Conservation (phyloP, 1,140 invertebrate species). For the Bombus impatiens region DNA sequence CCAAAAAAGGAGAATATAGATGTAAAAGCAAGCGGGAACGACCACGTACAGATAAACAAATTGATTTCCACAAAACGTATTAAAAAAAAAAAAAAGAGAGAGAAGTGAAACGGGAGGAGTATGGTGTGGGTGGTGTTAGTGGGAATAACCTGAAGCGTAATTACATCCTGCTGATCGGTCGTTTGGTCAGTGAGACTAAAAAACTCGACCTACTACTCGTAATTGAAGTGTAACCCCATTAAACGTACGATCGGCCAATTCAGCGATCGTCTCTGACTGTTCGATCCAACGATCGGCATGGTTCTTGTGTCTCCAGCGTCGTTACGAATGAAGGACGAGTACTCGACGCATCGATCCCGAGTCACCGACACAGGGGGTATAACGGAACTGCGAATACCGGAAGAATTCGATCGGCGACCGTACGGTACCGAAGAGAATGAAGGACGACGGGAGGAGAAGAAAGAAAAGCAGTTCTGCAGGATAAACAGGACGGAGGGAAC, state of each 20-base stretch:
- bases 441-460: constrained; percentile 59
- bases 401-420: constrained; percentile 66
- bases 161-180: constrained; percentile 17
- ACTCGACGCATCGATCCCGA: constrained; percentile 53
- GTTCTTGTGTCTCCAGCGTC: not conserved
- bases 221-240: not conserved
- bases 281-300: constrained; percentile 14
- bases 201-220: not conserved
- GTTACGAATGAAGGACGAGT: constrained; percentile 23
- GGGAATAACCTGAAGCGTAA: constrained; percentile 65
- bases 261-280: constrained; percentile 24
- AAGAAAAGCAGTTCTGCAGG: constrained; percentile 58
- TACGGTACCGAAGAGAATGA: constrained; percentile 66
- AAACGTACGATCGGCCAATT: not conserved
- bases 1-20: constrained; percentile 3
- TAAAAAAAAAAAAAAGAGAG: not conserved
- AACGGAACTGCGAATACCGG: constrained; percentile 67
- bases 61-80: constrained; percentile 14
- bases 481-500: constrained; percentile 32
- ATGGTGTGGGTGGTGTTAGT: constrained; percentile 54
- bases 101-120: not conserved
- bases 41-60: constrained; percentile 21
- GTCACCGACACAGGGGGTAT: constrained; percentile 62
- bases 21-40: constrained; percentile 32
- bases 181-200: constrained; percentile 5